These are phyloP conservation scores for Tyrannus savana DNA, from an alignment of 2,113 vertebrate genomes.

Conservation along the genomic window DNA sequence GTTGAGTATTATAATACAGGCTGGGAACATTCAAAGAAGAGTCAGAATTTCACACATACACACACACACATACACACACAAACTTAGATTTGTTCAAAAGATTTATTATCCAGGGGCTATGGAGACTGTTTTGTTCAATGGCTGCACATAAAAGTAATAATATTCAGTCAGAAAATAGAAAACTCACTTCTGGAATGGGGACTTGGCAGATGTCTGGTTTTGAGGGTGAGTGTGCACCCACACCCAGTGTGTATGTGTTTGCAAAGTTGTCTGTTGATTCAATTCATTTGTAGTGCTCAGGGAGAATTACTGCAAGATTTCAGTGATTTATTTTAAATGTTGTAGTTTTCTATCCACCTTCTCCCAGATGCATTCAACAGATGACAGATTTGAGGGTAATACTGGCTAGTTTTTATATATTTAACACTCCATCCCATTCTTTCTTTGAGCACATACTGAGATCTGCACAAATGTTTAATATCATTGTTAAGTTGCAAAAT, in stretches of 20 bases:
- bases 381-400: conserved; percentile 41
- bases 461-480: conserved; percentile 47
- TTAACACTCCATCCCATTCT: conserved; percentile 17
- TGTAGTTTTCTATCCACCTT: conserved; percentile 43
- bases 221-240: neutral
- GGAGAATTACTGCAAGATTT: neutral
- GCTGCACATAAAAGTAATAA: conserved; percentile 32
- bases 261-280: neutral
- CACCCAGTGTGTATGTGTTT: neutral
- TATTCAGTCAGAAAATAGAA: conserved; percentile 10
- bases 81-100: neutral
- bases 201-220: conserved; percentile 8
- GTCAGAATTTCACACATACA: neutral
- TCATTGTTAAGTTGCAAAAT: conserved; percentile 51
- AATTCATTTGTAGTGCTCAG: neutral
- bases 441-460: conserved; percentile 14
- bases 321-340: neutral
- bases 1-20: neutral
- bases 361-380: conserved; percentile 6
- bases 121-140: neutral
- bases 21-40: conserved; percentile 43
- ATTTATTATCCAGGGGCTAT: conserved; percentile 8
- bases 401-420: neutral
- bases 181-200: neutral
- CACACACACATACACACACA: neutral